Evolutionary conservation across 2,888 invertebrate genomes (phyloP), one percentile per base, ranked within the genome.

Genomic region (Cheilosia impressa): DNA sequence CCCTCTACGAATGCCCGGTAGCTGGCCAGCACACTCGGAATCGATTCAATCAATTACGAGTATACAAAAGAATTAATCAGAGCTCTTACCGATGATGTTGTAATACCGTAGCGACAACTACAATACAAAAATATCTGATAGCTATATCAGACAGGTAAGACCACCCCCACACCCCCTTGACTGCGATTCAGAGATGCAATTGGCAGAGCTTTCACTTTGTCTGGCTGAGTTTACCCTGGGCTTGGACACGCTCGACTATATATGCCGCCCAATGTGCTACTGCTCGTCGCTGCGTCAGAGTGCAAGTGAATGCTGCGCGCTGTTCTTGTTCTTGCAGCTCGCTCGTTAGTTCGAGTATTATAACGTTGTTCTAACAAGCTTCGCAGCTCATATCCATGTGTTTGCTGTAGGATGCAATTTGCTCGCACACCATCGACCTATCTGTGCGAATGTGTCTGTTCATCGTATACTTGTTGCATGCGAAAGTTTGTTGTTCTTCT

Each of bases 381-480:
- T 68, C 45, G 7, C 15, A 22, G 31, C 41, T 55, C 34, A 45
- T 7, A 19, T 27, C 45, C 47, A 47, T 53, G 19, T 41, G 69
- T 65, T n/a, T 50, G 41, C 19, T 10, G 19, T 62, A 41, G n/a
- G 55, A 77, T 82, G 77, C 65, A 77, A 31, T 72, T 76, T 47
- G 10, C 19, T 45, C 31, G 41, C 68, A 72, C 68, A 63, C 73
- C n/a, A n/a, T 4, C 6, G 17, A 41, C 13, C 27, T 27, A 34
- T 45, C 62, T 50, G 31, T 24, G 43, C 13, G n/a, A 55, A 4
- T 73, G 31, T 53, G 17, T 15, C 13, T 53, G 41, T 27, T 45
- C 15, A 47, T 72, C 71, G 62, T 69, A 76, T 76, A 85, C 68
- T 85, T 81, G 85, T 72, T 85, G 85, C 81, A 81, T 77, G 81